These are phyloP conservation scores for Myotis daubentonii DNA, from an alignment of 2,797 vertebrate genomes.

Conservation along the genomic window DNA sequence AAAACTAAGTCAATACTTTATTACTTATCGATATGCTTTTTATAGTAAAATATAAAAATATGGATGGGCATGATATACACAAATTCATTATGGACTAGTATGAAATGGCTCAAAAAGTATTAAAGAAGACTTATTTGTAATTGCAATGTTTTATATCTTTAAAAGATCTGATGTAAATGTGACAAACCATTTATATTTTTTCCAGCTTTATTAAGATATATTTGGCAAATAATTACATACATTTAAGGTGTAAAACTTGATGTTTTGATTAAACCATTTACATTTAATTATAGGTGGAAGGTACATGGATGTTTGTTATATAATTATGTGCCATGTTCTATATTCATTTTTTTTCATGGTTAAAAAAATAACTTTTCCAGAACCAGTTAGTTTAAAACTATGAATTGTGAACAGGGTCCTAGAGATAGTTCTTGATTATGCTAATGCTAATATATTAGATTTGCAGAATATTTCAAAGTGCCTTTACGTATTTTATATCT, in stretches of 20 bases:
- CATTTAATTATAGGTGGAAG: slow-evolving; percentile 7
- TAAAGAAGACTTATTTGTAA: background rate
- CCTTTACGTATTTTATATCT: background rate
- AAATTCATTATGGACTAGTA: background rate
- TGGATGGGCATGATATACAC: background rate
- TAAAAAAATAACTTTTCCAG: slow-evolving; percentile 17
- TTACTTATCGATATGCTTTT: background rate
- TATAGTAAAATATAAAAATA: slow-evolving; percentile 28
- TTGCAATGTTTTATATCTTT: slow-evolving; percentile 35
- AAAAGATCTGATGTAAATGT: slow-evolving; percentile 22
- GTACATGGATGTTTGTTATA: background rate
- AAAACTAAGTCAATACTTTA: background rate
- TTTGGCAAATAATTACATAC: background rate
- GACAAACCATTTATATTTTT: background rate
- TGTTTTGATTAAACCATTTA: slow-evolving; percentile 1
- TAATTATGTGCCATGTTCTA: slow-evolving; percentile 46
- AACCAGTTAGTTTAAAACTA: slow-evolving; percentile 11
- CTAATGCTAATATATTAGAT: slow-evolving; percentile 14
- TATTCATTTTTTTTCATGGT: slow-evolving; percentile 18
- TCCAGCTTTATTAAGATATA: background rate
- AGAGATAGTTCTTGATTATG: background rate
- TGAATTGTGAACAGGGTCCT: slow-evolving; percentile 5
- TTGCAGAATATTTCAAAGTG: background rate
- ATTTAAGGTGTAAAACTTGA: background rate
- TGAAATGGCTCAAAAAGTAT: background rate